A percentile compares a stretch with the other conserved stretches of the same genome.
phyloP scores from a whole-genome alignment of 2,888 invertebrate species.

The Hoplodrina blanda region DNA sequence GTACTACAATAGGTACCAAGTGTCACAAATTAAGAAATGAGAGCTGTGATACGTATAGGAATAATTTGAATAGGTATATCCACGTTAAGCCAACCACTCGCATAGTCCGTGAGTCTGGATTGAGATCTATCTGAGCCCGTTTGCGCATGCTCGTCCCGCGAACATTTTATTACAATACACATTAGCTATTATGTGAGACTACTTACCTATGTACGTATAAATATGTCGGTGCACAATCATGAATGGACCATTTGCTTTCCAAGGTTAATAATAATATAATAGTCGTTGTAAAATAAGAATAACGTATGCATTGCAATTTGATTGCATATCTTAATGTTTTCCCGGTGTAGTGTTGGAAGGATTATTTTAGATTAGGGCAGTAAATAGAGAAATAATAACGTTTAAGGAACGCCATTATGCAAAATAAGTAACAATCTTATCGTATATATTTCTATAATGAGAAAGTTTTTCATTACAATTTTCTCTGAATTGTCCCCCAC shows the following conservation, averaged over 20 bases:
- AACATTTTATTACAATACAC: constrained; percentile 81
- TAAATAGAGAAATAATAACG: neutral
- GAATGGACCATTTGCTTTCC: constrained; percentile 53
- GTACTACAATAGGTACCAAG: too few species aligned
- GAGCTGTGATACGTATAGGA: too few species aligned
- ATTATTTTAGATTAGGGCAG: constrained; percentile 1
- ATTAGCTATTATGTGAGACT: constrained; percentile 69
- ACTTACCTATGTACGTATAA: constrained; percentile 50
- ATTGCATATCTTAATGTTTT: constrained; percentile 23
- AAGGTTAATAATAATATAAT: constrained; percentile 34
- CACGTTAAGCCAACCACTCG: constrained; percentile 57
- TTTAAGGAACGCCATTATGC: neutral
- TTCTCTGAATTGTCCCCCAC: too few species aligned
- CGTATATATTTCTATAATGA: too few species aligned
- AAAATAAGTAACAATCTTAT: neutral
- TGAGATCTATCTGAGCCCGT: constrained; percentile 81
- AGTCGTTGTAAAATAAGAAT: constrained; percentile 27
- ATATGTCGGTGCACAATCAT: constrained; percentile 44
- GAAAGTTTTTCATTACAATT: too few species aligned
- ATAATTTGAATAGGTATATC: constrained; percentile 42
- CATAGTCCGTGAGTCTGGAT: constrained; percentile 77
- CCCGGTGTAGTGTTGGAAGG: neutral
- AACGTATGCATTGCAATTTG: constrained; percentile 3
- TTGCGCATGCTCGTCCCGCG: constrained; percentile 75
- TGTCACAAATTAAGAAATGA: too few species aligned